Evolutionary conservation across 1,140 invertebrate species (phyloP).

Genomic region (Cydia pomonella): DNA sequence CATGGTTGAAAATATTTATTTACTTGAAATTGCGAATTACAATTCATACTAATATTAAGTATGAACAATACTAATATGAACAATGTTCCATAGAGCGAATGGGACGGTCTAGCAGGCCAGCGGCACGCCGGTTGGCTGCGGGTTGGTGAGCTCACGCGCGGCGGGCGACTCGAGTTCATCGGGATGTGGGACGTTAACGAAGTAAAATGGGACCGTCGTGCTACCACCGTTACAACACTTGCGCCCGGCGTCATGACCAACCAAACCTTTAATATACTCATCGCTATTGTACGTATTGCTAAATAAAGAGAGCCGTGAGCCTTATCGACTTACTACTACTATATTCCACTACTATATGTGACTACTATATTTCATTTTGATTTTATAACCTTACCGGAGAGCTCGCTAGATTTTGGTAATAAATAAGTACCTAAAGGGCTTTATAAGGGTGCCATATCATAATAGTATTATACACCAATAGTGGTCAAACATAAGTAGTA

Average conservation of each 20-base stretch:
- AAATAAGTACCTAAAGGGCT: too few relatives aligned
- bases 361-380: too few relatives aligned
- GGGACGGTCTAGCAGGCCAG: slow-evolving; percentile 39
- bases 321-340: not conserved
- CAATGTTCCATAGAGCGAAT: slow-evolving; percentile 44
- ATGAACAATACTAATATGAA: too few relatives aligned
- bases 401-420: too few relatives aligned
- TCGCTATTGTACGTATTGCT: slow-evolving; percentile 49
- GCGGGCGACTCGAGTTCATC: slow-evolving; percentile 37
- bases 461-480: too few relatives aligned
- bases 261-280: slow-evolving; percentile 67
- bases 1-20: too few relatives aligned
- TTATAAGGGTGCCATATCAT: too few relatives aligned
- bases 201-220: slow-evolving; percentile 50
- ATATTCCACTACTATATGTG: too few relatives aligned
- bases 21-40: too few relatives aligned
- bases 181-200: slow-evolving; percentile 47
- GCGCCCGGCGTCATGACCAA: slow-evolving; percentile 63
- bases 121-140: slow-evolving; percentile 36
- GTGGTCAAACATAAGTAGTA: too few relatives aligned
- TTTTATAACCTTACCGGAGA: too few relatives aligned
- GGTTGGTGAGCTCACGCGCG: slow-evolving; percentile 59
- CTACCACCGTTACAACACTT: slow-evolving; percentile 35
- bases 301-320: not conserved
- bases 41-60: too few relatives aligned